Percentiles rank a stretch among this genome's conserved stretches.
phyloP scores from a whole-genome alignment of 2,888 invertebrate species.

The Drosophila birchii region DNA sequence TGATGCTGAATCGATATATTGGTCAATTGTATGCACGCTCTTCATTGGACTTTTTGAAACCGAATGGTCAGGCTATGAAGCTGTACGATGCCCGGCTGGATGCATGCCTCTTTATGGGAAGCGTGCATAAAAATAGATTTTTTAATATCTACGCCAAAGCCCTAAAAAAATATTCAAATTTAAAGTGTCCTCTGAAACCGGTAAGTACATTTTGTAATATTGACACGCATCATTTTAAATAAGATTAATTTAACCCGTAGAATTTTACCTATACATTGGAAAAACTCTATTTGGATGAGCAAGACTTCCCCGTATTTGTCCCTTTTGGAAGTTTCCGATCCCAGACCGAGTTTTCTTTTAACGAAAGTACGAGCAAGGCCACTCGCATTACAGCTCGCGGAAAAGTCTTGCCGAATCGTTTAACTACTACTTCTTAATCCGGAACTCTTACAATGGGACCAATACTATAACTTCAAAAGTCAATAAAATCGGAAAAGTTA shows the following conservation, averaged over 20 bases:
- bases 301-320: conserved; percentile 10
- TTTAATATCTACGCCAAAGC: conserved; percentile 10
- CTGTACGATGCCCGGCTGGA: conserved; percentile 19
- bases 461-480: neutral
- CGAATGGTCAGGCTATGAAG: conserved; percentile 19
- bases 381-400: neutral
- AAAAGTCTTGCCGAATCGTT: neutral
- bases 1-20: conserved; percentile 14
- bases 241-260: neutral
- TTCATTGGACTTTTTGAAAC: conserved; percentile 11
- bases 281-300: conserved; percentile 2
- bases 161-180: conserved; percentile 14
- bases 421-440: neutral
- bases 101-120: conserved; percentile 16
- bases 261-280: conserved; percentile 1
- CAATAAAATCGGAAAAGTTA: neutral
- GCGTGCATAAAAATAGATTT: conserved; percentile 10
- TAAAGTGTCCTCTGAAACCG: conserved; percentile 28
- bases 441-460: neutral
- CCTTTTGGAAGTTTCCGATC: conserved; percentile 11
- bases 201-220: neutral
- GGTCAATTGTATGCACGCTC: neutral
- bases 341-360: neutral
- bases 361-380: neutral
- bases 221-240: neutral